Evolutionary conservation across 2,113 vertebrate genomes (phyloP).

Genomic region (Rhineura floridana): DNA sequence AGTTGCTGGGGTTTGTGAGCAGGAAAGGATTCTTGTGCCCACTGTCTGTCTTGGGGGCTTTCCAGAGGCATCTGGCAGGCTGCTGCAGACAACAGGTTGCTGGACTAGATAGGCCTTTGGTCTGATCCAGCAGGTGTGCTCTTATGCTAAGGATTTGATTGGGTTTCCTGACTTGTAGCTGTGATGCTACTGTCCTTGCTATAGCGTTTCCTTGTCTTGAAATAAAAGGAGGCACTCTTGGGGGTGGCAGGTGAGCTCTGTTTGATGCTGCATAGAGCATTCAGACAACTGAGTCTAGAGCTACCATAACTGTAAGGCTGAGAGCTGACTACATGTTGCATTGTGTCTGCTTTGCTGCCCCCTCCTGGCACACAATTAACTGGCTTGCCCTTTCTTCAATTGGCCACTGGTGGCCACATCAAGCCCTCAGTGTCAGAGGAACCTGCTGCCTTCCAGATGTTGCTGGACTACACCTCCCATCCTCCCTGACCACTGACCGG

Average conservation of each 20-base stretch:
- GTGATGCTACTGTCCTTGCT: not conserved
- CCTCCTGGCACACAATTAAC: not conserved
- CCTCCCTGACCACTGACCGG: not conserved
- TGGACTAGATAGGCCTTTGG: too few relatives aligned
- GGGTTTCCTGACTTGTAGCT: not conserved
- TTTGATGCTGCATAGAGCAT: not conserved
- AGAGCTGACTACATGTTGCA: not conserved
- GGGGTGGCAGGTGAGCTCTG: not conserved
- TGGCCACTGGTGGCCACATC: not conserved
- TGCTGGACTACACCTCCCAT: not conserved
- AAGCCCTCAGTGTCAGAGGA: not conserved
- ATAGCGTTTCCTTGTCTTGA: not conserved
- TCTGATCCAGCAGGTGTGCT: too few relatives aligned
- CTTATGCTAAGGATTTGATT: not conserved
- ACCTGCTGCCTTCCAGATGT: not conserved
- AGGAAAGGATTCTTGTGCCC: too few relatives aligned
- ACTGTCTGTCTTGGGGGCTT: too few relatives aligned
- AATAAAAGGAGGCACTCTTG: not conserved
- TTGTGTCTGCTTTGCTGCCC: not conserved
- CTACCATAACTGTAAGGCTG: not conserved
- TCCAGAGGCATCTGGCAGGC: too few relatives aligned
- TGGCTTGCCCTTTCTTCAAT: not conserved
- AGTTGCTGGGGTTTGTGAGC: too few relatives aligned
- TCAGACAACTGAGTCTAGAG: not conserved
- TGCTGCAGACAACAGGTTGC: too few relatives aligned